Percentiles rank a stretch among this genome's conserved stretches.
phyloP scores from a whole-genome alignment of 2,888 invertebrate genomes.

The Plutella xylostella region DNA sequence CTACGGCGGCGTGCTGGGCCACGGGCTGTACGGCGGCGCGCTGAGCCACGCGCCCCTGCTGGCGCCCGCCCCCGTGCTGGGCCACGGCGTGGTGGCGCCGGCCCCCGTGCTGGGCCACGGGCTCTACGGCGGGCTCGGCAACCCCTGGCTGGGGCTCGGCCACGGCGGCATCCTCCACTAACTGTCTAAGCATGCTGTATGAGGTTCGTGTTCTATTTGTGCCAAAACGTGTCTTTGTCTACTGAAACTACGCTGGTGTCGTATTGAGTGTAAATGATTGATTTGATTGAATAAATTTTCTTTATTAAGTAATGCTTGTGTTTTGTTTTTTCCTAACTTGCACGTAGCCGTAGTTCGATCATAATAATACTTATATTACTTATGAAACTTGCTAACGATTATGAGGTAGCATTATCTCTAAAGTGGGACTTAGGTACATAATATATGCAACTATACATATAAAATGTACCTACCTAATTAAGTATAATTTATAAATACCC shows the following conservation, averaged over 20 bases:
- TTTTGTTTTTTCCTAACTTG: background rate
- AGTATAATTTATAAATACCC: no score
- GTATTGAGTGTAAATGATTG: background rate
- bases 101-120: slow-evolving; percentile 3
- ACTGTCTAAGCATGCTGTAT: background rate
- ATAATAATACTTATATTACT: no score
- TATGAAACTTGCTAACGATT: no score
- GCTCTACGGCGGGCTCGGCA: slow-evolving; percentile 2
- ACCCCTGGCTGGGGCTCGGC: slow-evolving; percentile 3
- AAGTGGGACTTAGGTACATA: no score
- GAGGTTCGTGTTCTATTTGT: slow-evolving; percentile 1
- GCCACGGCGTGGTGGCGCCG: slow-evolving; percentile 1
- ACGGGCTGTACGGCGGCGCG: background rate
- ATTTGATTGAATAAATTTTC: slow-evolving; percentile 1
- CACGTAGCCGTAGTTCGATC: no score
- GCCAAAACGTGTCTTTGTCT: background rate
- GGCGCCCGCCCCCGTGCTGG: slow-evolving; percentile 3
- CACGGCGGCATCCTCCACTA: slow-evolving; percentile 4
- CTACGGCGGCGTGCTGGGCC: slow-evolving; percentile 21
- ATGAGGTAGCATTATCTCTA: no score
- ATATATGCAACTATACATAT: background rate
- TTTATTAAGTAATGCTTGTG: background rate
- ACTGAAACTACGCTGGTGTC: background rate
- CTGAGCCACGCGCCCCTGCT: background rate
- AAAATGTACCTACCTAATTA: no score